Percentiles rank a stretch among this genome's conserved stretches.
phyloP scores from a whole-genome alignment of 1,140 invertebrate species.

The Trinorchestia longiramus region DNA sequence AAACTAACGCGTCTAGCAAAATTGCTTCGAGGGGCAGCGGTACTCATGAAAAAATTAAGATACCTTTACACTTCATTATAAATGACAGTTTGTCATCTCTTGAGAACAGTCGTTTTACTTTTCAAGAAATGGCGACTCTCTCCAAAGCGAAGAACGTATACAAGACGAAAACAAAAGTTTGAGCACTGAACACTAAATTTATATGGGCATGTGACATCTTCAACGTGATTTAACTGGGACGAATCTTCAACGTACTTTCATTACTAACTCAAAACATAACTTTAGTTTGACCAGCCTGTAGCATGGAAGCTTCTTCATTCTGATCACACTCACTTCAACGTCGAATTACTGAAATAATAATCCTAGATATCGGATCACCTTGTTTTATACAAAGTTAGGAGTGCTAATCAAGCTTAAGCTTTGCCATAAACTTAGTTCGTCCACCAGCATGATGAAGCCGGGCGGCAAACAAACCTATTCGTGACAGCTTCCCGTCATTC shows the following conservation, averaged over 20 bases:
- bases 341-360: background rate
- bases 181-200: background rate
- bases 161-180: background rate
- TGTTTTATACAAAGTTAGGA: background rate
- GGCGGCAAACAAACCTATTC: background rate
- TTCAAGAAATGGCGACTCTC: background rate
- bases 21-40: background rate
- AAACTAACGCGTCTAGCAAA: background rate
- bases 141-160: background rate
- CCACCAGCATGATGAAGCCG: too few relatives aligned
- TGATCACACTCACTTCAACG: background rate
- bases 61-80: background rate
- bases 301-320: background rate
- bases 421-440: background rate
- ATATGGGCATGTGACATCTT: background rate
- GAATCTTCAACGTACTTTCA: background rate
- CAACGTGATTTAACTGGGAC: background rate
- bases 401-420: background rate
- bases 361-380: background rate
- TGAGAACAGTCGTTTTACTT: background rate
- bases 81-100: background rate
- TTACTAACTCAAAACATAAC: background rate
- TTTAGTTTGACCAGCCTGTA: background rate
- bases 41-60: background rate
- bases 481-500: background rate